Base-by-base conservation (phyloP, 2,888 invertebrate genomes). In the Synanthedon myopaeformis region DNA sequence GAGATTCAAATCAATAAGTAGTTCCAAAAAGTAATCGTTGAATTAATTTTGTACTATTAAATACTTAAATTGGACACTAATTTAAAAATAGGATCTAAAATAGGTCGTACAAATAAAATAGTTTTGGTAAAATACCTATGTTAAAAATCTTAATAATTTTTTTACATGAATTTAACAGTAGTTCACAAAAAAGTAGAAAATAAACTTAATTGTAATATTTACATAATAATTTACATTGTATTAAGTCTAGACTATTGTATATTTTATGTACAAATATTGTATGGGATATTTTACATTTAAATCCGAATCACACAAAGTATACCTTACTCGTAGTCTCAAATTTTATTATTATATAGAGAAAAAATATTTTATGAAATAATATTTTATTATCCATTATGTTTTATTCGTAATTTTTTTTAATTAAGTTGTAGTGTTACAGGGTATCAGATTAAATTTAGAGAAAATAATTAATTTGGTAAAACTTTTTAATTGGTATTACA, bases 161-260 rank as follows among this genome's bases (percentile, higher is more conserved):
- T 45, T 45, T 45, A 45, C 48, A 14, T 17, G 19, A 17, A 12
- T 49, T 23, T 19, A 19, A 45, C 14, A n/a, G 11, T 45, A 45
- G 13, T 45, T 5, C 42, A 45, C 42, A 13, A 45, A n/a, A 42
- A 28, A 28, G 28, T 28, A 35, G 10, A 35, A 35, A 45, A 13
- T 45, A 42, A 12, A 42, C 13, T 45, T 45, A 45, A 45, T n/a
- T 45, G 11, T 45, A 45, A 45, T 45, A n/a, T 45, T 61, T 63
- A 66, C 66, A 66, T 53, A 63, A 64, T 63, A 64, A 64, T 65
- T 62, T 64, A 63, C 62, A 64, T 51, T 52, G 42, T n/a, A 13
- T 45, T 45, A 13, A 45, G n/a, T 45, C 45, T 45, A 13, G 13
- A 45, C 14, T 45, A 10, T 13, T 13, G 42, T 45, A 10, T 35